Percentiles rank a stretch among this genome's conserved stretches.
Conservation (phyloP, 2,113 vertebrate species). For the Oriolus oriolus region DNA sequence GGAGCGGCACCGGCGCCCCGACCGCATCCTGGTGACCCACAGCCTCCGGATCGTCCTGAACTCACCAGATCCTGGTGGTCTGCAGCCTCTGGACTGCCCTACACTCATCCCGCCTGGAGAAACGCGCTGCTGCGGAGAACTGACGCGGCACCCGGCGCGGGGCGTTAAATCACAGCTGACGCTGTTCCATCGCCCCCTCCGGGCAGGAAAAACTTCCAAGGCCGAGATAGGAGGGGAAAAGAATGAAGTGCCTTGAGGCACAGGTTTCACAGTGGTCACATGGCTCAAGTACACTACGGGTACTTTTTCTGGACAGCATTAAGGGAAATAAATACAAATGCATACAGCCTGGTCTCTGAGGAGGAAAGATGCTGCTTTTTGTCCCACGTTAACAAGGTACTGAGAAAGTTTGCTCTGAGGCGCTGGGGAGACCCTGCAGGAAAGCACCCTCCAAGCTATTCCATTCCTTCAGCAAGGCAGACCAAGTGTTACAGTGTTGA, state of each 20-base stretch:
- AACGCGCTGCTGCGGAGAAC: fast-evolving
- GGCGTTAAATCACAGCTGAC: fast-evolving
- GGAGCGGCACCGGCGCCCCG: too few species aligned
- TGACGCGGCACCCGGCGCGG: fast-evolving
- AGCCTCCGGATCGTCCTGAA: fast-evolving
- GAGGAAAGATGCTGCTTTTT: not conserved
- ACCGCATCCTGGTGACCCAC: fast-evolving
- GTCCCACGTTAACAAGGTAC: fast-evolving
- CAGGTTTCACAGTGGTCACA: not conserved
- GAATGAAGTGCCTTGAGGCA: not conserved
- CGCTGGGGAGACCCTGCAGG: too few species aligned
- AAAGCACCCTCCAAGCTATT: not conserved
- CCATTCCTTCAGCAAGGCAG: not conserved
- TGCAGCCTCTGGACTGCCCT: fast-evolving
- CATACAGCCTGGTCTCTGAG: not conserved
- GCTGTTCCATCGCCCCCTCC: not conserved
- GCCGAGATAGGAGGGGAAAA: too few species aligned
- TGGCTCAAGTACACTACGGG: not conserved
- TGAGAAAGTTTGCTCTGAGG: too few species aligned
- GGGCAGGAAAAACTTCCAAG: not conserved
- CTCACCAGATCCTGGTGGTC: fast-evolving
- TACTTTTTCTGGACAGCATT: not conserved
- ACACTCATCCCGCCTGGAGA: fast-evolving
- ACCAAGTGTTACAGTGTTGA: fast-evolving
- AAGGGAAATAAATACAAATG: too few species aligned